A percentile compares a stretch with the other conserved stretches of the same genome.
Evolutionary conservation across 1,140 invertebrate species (phyloP).

Genomic region (Aplysia californica): DNA sequence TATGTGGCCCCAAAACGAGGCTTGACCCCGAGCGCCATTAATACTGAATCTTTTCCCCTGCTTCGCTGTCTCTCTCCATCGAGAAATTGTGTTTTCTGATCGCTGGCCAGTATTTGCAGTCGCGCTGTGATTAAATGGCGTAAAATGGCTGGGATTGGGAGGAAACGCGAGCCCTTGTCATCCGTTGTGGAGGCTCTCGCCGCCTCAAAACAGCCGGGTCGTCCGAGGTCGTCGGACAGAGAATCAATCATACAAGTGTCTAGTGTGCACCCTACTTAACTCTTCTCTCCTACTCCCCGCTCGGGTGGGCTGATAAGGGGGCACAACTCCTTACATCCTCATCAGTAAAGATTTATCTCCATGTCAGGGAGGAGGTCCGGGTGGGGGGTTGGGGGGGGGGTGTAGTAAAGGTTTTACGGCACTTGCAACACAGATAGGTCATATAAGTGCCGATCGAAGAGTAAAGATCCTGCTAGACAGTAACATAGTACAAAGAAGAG

Average conservation of each 20-base stretch:
- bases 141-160: background rate
- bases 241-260: slow-evolving; percentile 15
- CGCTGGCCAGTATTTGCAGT: slow-evolving; percentile 4
- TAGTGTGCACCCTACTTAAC: background rate
- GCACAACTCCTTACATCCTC: too few relatives aligned
- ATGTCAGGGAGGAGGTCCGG: too few relatives aligned
- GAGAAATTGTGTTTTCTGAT: slow-evolving; percentile 22
- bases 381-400: too few relatives aligned
- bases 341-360: too few relatives aligned
- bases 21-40: slow-evolving; percentile 8
- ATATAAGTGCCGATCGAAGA: too few relatives aligned
- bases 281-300: background rate
- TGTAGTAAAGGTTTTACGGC: too few relatives aligned
- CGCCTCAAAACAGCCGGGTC: background rate
- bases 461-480: too few relatives aligned
- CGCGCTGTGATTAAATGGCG: slow-evolving; percentile 16
- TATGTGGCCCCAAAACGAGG: slow-evolving; percentile 22
- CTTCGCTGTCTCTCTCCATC: background rate
- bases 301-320: background rate
- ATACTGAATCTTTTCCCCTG: slow-evolving; percentile 21
- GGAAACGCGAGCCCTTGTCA: slow-evolving; percentile 5
- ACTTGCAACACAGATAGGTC: too few relatives aligned
- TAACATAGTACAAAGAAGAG: too few relatives aligned
- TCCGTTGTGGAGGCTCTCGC: background rate
- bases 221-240: background rate